Base-by-base conservation (phyloP, 92 coral and sea anemone genomes). In the Isaurus tuberculatus region DNA sequence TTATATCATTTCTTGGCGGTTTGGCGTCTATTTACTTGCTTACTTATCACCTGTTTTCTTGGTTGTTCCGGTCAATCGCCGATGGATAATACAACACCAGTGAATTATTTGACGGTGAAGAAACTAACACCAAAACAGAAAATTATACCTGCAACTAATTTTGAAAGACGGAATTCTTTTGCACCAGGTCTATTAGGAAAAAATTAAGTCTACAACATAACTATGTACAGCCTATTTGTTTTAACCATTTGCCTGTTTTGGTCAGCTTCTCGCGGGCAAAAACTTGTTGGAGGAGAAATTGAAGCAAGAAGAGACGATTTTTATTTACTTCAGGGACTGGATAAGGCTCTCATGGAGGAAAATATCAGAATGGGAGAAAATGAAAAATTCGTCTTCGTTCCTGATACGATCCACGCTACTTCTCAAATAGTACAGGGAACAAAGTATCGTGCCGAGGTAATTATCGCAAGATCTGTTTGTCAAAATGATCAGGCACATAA, bases 391-490 rank as follows among this genome's bases (percentile, higher is more conserved):
- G 71, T 40, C 70, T 84, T 84, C 34, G 58, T 58, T 4, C 79
- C 69, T 10, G 61, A 71, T 27, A 26, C 87, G 19, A 44, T 84
- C 40, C 70, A 72, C 8, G 87, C 72, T 2, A 84, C 87, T n/a
- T 37, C 68, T 5, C 87, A 84, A 72, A 73, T 84, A 6, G 87
- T 84, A 32, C 81, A 72, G 17, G 87, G 87, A n/a, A 84, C 33
- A 0, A 29, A 32, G 13, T 84, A 84, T 27, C 87, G 87, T 7
- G 26, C 40, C 5, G 63, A 72, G 22, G 81, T 84, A 0, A 51
- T 31, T 51, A 26, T 72, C 25, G 79, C 69, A 11, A 19, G 36
- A 36, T 77, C 82, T 27, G 69, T 77, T 58, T 77, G 82, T 16
- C 82, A 10, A 4, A 58, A 77, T 77, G 82, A 77, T 36, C 16